Conservation (phyloP, 2,888 invertebrate genomes). For the Augochlorella aurata region DNA sequence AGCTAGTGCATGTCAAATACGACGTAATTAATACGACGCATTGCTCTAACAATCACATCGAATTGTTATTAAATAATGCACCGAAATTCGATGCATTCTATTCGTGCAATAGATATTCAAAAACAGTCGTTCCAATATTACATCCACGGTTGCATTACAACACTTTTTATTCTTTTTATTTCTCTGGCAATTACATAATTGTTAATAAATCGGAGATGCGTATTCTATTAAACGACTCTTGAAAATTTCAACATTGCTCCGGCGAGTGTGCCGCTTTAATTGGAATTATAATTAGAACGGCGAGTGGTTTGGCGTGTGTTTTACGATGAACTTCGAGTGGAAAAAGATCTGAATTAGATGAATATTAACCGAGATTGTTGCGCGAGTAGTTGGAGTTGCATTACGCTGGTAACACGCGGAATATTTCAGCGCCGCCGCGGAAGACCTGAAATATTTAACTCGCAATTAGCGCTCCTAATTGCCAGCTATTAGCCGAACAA, state of each 20-base stretch:
- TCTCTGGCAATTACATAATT: too few relatives aligned
- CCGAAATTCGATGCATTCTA: too few relatives aligned
- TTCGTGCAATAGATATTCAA: too few relatives aligned
- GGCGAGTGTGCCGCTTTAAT: neutral
- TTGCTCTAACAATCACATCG: too few relatives aligned
- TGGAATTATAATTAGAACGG: neutral
- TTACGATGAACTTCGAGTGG: neutral
- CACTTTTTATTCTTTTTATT: too few relatives aligned
- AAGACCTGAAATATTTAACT: conserved; percentile 36
- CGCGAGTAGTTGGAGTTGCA: conserved; percentile 7
- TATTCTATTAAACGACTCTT: too few relatives aligned
- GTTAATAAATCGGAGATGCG: too few relatives aligned
- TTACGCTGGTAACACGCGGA: conserved; percentile 24
- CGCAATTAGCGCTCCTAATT: conserved; percentile 35
- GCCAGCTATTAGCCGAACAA: conserved; percentile 23
- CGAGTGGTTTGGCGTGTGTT: neutral
- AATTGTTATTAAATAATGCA: too few relatives aligned
- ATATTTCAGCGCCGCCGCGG: conserved; percentile 3
- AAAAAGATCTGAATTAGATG: neutral
- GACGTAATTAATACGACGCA: neutral
- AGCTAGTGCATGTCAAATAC: neutral
- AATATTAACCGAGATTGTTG: conserved; percentile 13
- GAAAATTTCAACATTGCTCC: too few relatives aligned
- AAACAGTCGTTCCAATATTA: too few relatives aligned
- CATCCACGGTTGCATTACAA: too few relatives aligned